Evolutionary conservation across 1,140 invertebrate genomes (phyloP), one percentile per base, ranked within the genome.

Genomic region (Rhopalosiphum maidis): DNA sequence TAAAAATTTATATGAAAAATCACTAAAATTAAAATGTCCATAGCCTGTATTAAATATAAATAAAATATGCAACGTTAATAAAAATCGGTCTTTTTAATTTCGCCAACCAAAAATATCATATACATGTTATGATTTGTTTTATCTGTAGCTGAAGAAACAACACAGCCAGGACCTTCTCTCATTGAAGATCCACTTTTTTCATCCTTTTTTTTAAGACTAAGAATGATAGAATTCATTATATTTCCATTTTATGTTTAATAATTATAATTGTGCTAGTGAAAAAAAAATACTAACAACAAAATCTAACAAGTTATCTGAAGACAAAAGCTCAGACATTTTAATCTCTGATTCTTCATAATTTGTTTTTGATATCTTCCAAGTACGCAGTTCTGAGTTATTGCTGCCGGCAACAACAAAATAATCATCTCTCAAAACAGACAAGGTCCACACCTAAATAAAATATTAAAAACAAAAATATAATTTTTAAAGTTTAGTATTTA

Each of bases 401-500:
- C 97, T 97, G 23, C 98, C 99, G 77, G 98, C 98, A 41, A 99
- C 96, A 94, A 99, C 96, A 95, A 98, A 97, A 94, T 96, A 96
- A 94, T 98, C 98, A 94, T 98, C 95, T 95, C 97, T 97, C 43
- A 97, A 95, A 51, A 99, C 95, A n/a, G 96, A 96, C 94, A 99
- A 96, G 94, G 97, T 96, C 97, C 98, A 99, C 48, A 99, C 96
- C 97, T 98, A 94, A 82, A 95, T 94, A 93, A 41, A 55, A 35
- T n/a, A 25, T 86, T 18, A 2, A 37, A 35, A 41, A 37, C 21
- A 86, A 87, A 48, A 23, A 87, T n/a, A n/a, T 11, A 30, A 23
- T 83, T 48, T 48, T 18, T 11, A 48, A 48, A 9, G 23, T 11
- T 30, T 30, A 30, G 8, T 30, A 48, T 11, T 9, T 60, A 30